Evolutionary conservation across 1,140 invertebrate species (phyloP).

Genomic region (Eulimnadia texana): DNA sequence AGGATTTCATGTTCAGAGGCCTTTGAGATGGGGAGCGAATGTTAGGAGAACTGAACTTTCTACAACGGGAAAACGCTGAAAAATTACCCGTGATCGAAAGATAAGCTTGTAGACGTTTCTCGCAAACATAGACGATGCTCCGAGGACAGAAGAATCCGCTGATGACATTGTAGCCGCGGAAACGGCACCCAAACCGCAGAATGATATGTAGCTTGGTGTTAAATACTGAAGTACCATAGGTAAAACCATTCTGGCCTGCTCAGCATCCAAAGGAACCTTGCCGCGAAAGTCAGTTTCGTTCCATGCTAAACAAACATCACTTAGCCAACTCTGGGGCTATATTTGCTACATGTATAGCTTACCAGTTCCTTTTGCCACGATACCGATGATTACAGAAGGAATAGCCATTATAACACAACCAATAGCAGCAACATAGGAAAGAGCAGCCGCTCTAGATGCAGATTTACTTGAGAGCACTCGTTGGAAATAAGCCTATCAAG

Average conservation of each 20-base stretch:
- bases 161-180: constrained; percentile 98
- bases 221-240: constrained; percentile 93
- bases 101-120: constrained; percentile 94
- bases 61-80: too few species aligned
- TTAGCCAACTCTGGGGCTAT: background rate
- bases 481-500: constrained; percentile 84
- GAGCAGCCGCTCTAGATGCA: constrained; percentile 73
- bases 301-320: constrained; percentile 54
- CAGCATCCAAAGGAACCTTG: constrained; percentile 49
- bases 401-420: constrained; percentile 94
- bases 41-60: too few species aligned
- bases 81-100: constrained; percentile 77
- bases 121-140: constrained; percentile 95
- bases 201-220: constrained; percentile 84
- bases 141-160: constrained; percentile 91
- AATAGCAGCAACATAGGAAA: constrained; percentile 91
- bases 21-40: constrained; percentile 28
- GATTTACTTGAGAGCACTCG: constrained; percentile 90
- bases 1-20: constrained; percentile 94
- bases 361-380: constrained; percentile 89
- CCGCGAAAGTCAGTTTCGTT: constrained; percentile 68
- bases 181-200: constrained; percentile 93
- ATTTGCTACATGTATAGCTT: constrained; percentile 23
- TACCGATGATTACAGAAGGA: constrained; percentile 89
- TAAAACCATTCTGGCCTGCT: constrained; percentile 81